Percentiles rank a stretch among this genome's conserved stretches.
Evolutionary conservation across 2,113 vertebrate genomes (phyloP).

Genomic region (Malurus melanocephalus): DNA sequence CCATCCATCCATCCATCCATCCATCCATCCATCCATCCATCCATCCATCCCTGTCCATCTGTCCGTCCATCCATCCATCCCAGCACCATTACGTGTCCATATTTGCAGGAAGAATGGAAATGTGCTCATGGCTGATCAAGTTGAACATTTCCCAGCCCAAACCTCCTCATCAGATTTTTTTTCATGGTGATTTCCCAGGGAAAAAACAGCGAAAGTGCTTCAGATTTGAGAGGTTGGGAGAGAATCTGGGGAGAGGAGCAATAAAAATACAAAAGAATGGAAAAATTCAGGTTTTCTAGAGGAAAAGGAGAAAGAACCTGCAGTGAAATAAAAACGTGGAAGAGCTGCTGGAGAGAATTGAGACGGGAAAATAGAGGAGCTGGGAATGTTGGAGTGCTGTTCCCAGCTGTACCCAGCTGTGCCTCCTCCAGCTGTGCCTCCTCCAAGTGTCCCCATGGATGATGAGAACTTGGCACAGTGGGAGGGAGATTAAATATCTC

Average conservation of each 20-base stretch:
- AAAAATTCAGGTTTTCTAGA: background rate
- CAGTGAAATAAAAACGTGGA: background rate
- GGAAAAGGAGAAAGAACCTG: background rate
- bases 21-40: background rate
- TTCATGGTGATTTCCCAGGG: background rate
- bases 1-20: background rate
- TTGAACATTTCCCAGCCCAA: background rate
- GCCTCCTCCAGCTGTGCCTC: background rate
- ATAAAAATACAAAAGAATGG: background rate
- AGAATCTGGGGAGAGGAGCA: rapidly evolving
- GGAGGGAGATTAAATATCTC: background rate
- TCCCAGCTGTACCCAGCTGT: background rate
- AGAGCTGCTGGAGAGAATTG: background rate
- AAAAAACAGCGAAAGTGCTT: background rate
- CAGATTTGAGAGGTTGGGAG: background rate
- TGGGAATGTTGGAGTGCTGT: background rate
- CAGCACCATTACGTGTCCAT: background rate
- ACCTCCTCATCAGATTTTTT: background rate
- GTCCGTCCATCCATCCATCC: background rate
- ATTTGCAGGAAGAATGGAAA: background rate
- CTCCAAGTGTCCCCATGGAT: background rate
- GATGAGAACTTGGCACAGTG: background rate
- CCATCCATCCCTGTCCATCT: too few relatives aligned
- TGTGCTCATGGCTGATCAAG: background rate
- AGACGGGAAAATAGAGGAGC: background rate